Base-by-base conservation (phyloP, 2,113 vertebrate genomes). In the Leucopsar rothschildi region DNA sequence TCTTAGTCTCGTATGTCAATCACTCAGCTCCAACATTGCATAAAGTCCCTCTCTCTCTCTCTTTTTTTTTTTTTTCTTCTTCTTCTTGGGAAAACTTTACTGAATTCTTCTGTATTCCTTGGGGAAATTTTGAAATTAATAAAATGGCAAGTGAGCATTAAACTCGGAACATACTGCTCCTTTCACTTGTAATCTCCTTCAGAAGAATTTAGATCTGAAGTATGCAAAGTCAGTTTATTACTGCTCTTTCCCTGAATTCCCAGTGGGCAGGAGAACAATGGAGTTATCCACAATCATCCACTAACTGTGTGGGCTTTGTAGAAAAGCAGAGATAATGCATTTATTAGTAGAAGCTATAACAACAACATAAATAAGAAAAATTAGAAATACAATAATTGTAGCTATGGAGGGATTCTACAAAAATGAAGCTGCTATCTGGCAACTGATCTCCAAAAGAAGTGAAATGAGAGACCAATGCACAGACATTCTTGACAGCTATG, bases 281-380 rank as follows among this genome's bases (percentile, higher is more conserved):
- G 94, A 88, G 52, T 94, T 90, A 78, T 78, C 86, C 44, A 7
- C 71, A 86, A 42, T 88, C 75, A 92, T 93, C 90, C 60, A 88
- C 76, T 88, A 77, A 90, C 93, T 93, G 52, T 97, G 92, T 90
- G 92, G 90, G 88, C 92, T 95, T 93, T 92, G 69, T 86, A 88
- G 59, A 73, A 90, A 90, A 90, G 39, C 88, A 94, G 75, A 92
- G 79, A 94, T 96, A 93, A 78, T 81, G 47, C 64, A 44, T 92
- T 94, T 88, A 90, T 88, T 90, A 81, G 88, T 66, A 73, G 88
- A 83, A 88, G 21, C 40, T 90, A 20, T 78, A 92, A 92, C 86
- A 93, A 86, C 88, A 68, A 69, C 31, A 88, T 71, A 80, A 96
- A 78, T 68, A 60, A 92, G 39, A 77, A 93, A 93, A 93, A 88